Percentiles rank a stretch among this genome's conserved stretches.
phyloP scores from a whole-genome alignment of 1,140 invertebrate species.

The Lepeophtheirus salmonis region DNA sequence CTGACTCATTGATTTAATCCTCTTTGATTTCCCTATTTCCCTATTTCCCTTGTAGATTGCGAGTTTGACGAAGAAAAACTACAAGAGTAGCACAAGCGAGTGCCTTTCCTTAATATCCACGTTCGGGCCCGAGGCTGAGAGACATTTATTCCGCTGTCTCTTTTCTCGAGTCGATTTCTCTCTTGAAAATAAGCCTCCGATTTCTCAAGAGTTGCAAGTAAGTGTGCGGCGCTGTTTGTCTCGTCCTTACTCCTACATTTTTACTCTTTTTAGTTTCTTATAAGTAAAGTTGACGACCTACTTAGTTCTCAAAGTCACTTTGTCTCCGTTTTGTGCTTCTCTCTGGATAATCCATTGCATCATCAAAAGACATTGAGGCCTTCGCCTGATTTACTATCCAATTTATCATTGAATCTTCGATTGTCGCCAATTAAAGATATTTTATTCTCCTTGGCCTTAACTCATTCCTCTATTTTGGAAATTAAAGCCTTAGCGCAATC shows the following conservation, averaged over 20 bases:
- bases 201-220: too few relatives aligned
- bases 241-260: conserved; percentile 19
- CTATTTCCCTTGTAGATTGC: conserved; percentile 51
- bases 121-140: conserved; percentile 64
- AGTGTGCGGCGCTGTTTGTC: conserved; percentile 27
- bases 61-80: conserved; percentile 88
- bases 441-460: background rate
- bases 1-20: background rate
- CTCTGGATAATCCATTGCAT: conserved; percentile 46
- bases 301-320: conserved; percentile 49
- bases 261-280: conserved; percentile 43
- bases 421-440: background rate
- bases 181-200: conserved; percentile 22
- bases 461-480: background rate
- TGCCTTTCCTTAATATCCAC: conserved; percentile 53
- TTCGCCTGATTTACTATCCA: background rate
- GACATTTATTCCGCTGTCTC: conserved; percentile 65
- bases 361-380: conserved; percentile 30
- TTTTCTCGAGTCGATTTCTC: conserved; percentile 47
- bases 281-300: conserved; percentile 47
- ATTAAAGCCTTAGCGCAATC: background rate
- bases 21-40: background rate
- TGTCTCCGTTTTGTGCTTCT: conserved; percentile 54
- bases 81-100: conserved; percentile 63
- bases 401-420: background rate